Evolutionary conservation across 2,888 invertebrate species (phyloP).

Genomic region (Nephrotoma flavescens): DNA sequence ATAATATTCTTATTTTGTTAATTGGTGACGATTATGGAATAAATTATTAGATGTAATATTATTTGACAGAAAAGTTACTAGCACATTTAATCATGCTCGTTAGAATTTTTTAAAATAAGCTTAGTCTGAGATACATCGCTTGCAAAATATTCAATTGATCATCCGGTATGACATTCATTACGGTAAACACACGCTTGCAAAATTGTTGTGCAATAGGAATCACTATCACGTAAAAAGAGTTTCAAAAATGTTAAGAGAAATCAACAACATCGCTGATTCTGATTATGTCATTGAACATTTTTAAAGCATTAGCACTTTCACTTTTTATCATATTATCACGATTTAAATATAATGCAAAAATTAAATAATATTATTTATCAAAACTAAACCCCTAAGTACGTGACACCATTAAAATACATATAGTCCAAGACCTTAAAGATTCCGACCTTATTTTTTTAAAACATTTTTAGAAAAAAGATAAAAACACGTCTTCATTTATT

Average conservation of each 20-base stretch:
- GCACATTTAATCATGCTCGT: too few relatives aligned
- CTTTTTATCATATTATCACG: neutral
- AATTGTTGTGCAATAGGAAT: too few relatives aligned
- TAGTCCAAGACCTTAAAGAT: neutral
- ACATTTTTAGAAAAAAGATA: neutral
- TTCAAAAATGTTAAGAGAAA: neutral
- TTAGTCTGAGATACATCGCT: too few relatives aligned
- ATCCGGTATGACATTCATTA: too few relatives aligned
- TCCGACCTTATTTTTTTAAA: neutral
- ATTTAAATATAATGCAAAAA: neutral
- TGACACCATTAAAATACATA: neutral
- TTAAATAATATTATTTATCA: neutral
- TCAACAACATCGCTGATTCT: neutral
- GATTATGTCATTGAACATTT: neutral
- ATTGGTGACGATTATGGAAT: too few relatives aligned
- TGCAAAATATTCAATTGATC: too few relatives aligned
- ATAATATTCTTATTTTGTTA: too few relatives aligned
- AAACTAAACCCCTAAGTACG: neutral
- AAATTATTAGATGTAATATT: too few relatives aligned
- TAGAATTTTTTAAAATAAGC: too few relatives aligned
- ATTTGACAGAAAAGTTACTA: too few relatives aligned
- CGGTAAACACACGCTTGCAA: too few relatives aligned
- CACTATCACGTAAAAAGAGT: neutral
- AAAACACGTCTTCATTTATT: neutral
- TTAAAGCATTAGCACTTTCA: neutral